Conservation (phyloP, 37 sponge, comb jelly and placozoan genomes). For the Chondrosia reniformis region DNA sequence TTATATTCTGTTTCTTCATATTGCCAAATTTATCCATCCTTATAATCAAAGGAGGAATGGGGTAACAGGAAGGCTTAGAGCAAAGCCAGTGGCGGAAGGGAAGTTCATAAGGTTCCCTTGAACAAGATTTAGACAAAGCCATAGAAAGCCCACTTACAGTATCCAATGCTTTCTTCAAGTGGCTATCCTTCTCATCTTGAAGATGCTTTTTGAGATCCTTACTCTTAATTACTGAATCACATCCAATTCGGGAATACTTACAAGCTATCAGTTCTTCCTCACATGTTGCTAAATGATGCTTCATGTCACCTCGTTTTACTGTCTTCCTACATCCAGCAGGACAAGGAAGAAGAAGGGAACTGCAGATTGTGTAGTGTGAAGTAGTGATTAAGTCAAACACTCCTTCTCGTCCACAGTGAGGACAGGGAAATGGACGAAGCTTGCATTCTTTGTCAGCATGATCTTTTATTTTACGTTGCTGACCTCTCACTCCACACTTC, state of each 20-base stretch:
- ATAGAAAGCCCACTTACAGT: too few relatives aligned
- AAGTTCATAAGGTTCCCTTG: background rate
- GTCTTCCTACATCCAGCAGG: background rate
- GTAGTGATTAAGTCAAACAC: background rate
- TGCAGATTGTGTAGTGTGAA: background rate
- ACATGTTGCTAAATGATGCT: background rate
- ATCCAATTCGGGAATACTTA: background rate
- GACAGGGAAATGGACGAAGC: slow-evolving; percentile 22
- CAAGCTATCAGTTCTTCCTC: background rate
- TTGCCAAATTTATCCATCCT: slow-evolving; percentile 3
- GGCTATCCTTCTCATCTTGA: background rate
- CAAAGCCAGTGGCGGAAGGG: slow-evolving; percentile 6
- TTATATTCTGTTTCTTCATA: background rate
- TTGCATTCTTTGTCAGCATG: slow-evolving; percentile 25
- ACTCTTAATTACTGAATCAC: background rate
- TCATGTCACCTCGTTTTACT: background rate
- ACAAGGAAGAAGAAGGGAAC: background rate
- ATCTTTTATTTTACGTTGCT: background rate
- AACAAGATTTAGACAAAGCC: too few relatives aligned
- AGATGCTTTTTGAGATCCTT: background rate
- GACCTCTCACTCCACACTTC: slow-evolving; percentile 8
- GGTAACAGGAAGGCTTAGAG: slow-evolving; percentile 11
- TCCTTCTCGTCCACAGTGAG: background rate
- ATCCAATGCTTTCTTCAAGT: too few relatives aligned
- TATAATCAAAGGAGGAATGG: slow-evolving; percentile 10